phyloP scores from a whole-genome alignment of 2,797 vertebrate genomes.

The Pogoniulus pusillus region DNA sequence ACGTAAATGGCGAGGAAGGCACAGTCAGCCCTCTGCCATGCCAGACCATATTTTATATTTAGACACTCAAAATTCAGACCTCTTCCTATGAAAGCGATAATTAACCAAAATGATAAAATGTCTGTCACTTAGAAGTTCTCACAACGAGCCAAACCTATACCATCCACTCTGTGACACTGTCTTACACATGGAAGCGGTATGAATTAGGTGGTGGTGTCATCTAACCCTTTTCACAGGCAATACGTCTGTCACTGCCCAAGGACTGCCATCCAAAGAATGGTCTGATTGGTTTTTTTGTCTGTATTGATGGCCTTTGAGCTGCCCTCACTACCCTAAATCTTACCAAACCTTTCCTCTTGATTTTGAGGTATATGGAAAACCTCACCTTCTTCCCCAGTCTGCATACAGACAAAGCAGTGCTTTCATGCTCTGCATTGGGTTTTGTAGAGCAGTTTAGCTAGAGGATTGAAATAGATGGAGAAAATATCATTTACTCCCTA shows the following conservation, averaged over 20 bases:
- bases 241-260: not conserved
- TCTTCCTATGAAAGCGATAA: not conserved
- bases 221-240: not conserved
- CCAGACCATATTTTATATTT: not conserved
- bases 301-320: not conserved
- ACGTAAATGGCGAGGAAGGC: not conserved
- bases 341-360: not conserved
- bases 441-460: not conserved
- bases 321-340: not conserved
- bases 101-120: not conserved
- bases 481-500: slow-evolving; percentile 53
- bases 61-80: not conserved
- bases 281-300: not conserved
- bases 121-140: not conserved
- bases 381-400: not conserved
- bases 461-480: slow-evolving; percentile 17
- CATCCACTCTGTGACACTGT: not conserved
- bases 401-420: not conserved
- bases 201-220: not conserved
- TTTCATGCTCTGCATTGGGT: not conserved
- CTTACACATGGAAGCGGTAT: not conserved
- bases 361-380: not conserved
- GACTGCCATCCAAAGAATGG: not conserved
- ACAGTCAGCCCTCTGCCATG: not conserved
- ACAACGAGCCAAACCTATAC: not conserved